These are phyloP conservation scores for Sialia sialis DNA, from an alignment of 2,113 vertebrate genomes.

Conservation along the genomic window DNA sequence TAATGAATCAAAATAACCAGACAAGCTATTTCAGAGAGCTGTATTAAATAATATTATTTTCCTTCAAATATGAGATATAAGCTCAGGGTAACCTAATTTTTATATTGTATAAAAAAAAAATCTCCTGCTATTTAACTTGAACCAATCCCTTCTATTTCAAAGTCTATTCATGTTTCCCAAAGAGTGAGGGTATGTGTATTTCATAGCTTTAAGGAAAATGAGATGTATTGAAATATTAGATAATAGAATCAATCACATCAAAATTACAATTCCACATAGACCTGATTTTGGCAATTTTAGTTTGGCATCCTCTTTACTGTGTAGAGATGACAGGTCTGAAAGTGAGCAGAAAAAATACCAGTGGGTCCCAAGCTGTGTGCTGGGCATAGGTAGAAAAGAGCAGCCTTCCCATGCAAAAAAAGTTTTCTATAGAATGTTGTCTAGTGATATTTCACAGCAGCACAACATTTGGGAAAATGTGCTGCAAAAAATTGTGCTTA, in stretches of 20 bases:
- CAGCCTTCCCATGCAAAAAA: background rate
- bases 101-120: background rate
- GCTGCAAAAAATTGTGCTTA: background rate
- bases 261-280: background rate
- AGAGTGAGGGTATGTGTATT: fast-evolving
- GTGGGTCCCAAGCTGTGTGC: background rate
- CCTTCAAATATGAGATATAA: background rate
- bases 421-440: background rate
- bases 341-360: background rate
- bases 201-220: background rate
- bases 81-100: background rate
- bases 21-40: background rate
- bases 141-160: background rate
- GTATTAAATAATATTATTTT: background rate
- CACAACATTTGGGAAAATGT: background rate
- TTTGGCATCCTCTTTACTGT: background rate
- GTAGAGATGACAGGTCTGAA: background rate
- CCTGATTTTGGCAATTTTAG: background rate
- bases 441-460: background rate
- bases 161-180: background rate
- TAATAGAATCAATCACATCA: background rate
- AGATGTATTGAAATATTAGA: background rate
- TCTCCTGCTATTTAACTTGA: background rate
- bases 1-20: background rate
- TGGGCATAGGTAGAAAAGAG: background rate